Evolutionary conservation across 2,797 vertebrate genomes (phyloP).

Genomic region (Rhinichthys osculus): DNA sequence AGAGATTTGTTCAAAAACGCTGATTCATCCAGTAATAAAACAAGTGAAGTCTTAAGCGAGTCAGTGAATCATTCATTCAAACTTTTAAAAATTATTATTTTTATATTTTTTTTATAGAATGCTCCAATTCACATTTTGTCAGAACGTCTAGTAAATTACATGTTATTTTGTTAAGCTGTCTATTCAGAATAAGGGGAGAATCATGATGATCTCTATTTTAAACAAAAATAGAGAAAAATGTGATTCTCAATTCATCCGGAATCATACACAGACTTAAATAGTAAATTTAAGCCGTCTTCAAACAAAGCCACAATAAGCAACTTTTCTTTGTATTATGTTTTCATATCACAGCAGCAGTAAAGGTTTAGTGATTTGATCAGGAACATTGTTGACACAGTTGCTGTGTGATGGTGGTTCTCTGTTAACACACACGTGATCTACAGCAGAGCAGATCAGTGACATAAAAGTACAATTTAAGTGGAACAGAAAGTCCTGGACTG

Average conservation of each 20-base stretch:
- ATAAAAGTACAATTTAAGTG: neutral
- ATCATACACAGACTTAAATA: neutral
- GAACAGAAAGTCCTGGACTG: conserved; percentile 15
- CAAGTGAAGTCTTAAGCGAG: neutral
- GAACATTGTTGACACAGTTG: neutral
- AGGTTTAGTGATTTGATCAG: conserved; percentile 3
- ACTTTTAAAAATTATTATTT: no score
- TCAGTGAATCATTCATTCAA: neutral
- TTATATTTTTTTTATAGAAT: neutral
- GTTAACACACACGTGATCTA: neutral
- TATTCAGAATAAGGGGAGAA: neutral
- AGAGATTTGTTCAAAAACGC: neutral
- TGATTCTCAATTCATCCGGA: neutral
- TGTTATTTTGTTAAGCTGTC: neutral
- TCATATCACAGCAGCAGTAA: neutral
- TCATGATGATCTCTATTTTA: neutral
- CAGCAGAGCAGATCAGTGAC: neutral
- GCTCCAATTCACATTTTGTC: neutral
- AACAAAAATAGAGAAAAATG: neutral
- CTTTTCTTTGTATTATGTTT: neutral
- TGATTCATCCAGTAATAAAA: neutral
- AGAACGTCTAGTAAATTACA: neutral
- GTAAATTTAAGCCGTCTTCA: neutral
- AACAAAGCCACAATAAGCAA: neutral
- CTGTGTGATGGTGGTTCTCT: neutral